Evolutionary conservation across 1,140 invertebrate species (phyloP).

Genomic region (Eupeodes corollae): DNA sequence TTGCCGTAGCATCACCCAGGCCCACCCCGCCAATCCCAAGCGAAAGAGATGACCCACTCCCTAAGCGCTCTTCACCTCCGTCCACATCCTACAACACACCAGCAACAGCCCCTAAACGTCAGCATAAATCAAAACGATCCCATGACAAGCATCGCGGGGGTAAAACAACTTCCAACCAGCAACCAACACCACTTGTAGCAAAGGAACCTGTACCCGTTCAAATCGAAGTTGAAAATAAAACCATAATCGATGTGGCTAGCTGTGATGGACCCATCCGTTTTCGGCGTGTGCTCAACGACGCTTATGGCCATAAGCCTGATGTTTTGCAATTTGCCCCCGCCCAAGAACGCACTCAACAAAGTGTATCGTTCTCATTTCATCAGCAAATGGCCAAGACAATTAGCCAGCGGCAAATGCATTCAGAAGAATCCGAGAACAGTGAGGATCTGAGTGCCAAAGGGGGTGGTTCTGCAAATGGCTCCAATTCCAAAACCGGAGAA

Average conservation of each 20-base stretch:
- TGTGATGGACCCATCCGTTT: constrained; percentile 80
- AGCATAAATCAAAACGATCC: too few relatives aligned
- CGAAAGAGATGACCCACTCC: too few relatives aligned
- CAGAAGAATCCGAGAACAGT: constrained; percentile 35
- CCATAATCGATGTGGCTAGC: constrained; percentile 69
- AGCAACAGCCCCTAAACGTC: too few relatives aligned
- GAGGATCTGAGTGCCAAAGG: constrained; percentile 6
- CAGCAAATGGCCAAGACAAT: constrained; percentile 36
- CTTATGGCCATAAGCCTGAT: constrained; percentile 45
- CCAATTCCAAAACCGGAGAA: constrained; percentile 14
- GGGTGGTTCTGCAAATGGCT: not conserved
- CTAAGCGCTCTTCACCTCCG: too few relatives aligned
- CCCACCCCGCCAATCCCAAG: too few relatives aligned
- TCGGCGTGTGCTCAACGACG: constrained; percentile 63
- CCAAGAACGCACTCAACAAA: constrained; percentile 29
- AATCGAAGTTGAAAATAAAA: constrained; percentile 28
- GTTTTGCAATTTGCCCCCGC: constrained; percentile 15
- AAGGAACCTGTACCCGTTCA: constrained; percentile 1
- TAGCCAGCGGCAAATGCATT: constrained; percentile 27
- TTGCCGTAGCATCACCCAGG: too few relatives aligned
- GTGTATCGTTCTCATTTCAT: constrained; percentile 33
- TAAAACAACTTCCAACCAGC: not conserved
- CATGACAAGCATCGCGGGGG: too few relatives aligned
- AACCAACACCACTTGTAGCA: too few relatives aligned
- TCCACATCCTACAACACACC: too few relatives aligned